Evolutionary conservation across 2,113 vertebrate species (phyloP).

Genomic region (Cyrtonyx montezumae): DNA sequence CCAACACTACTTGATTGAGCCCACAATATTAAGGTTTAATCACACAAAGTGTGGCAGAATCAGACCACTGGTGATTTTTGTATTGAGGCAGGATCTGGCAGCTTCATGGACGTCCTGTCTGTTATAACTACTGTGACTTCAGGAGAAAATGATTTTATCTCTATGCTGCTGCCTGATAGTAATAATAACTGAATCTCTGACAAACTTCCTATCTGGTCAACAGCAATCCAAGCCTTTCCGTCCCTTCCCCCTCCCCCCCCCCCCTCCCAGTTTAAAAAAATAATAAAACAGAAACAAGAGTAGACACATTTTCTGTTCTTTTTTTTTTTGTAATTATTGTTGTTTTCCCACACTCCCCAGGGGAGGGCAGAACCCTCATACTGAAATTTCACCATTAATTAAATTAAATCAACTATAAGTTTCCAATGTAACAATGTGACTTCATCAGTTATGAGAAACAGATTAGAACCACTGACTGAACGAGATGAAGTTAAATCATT

Average conservation of each 20-base stretch:
- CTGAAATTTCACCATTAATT: neutral
- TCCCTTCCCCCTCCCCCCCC: too few relatives aligned
- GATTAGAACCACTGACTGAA: neutral
- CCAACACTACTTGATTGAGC: neutral
- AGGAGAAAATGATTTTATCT: neutral
- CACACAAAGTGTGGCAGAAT: slow-evolving; percentile 1
- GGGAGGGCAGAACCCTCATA: neutral
- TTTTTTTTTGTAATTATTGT: neutral
- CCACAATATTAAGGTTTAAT: neutral
- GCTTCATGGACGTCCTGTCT: neutral
- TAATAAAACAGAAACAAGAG: neutral
- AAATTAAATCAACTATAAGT: neutral
- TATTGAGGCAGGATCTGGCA: neutral
- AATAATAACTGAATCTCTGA: neutral
- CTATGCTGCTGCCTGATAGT: neutral
- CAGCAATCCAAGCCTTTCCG: neutral
- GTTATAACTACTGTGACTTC: neutral
- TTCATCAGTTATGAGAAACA: neutral
- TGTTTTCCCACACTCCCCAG: neutral
- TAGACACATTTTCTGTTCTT: neutral
- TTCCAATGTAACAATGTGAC: neutral
- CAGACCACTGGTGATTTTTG: slow-evolving; percentile 9
- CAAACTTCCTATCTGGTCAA: neutral
- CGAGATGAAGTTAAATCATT: neutral
- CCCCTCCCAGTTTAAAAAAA: too few relatives aligned